These are phyloP conservation scores for Orbicella faveolata DNA, from an alignment of 64 coral and sea anemone species.

Conservation along the genomic window DNA sequence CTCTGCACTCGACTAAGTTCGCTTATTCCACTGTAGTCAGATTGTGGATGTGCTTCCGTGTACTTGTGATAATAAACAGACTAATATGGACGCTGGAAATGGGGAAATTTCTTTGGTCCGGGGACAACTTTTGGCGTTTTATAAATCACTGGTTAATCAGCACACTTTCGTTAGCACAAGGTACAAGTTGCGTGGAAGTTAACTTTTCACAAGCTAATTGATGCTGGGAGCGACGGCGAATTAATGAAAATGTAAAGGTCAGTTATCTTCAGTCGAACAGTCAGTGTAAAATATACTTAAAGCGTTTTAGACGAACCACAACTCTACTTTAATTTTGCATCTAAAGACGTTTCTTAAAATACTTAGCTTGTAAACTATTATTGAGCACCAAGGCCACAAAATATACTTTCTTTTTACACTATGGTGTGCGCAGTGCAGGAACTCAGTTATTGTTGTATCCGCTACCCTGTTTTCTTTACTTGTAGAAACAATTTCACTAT, in stretches of 20 bases:
- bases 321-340: background rate
- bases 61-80: background rate
- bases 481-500: conserved; percentile 7
- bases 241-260: background rate
- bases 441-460: background rate
- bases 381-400: background rate
- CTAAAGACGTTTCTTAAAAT: background rate
- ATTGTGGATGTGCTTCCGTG: background rate
- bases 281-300: background rate
- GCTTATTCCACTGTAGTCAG: too few species aligned
- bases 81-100: background rate
- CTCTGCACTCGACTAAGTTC: background rate
- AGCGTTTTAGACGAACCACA: background rate
- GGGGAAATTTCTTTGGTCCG: background rate
- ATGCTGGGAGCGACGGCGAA: background rate
- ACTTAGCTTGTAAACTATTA: background rate
- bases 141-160: background rate
- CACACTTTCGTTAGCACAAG: background rate
- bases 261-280: background rate
- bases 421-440: background rate
- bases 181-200: background rate
- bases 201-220: background rate
- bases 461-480: background rate
- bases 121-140: too few species aligned
- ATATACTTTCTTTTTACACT: too few species aligned